phyloP scores from a whole-genome alignment of 2,888 invertebrate species.

The Fragum fragum region DNA sequence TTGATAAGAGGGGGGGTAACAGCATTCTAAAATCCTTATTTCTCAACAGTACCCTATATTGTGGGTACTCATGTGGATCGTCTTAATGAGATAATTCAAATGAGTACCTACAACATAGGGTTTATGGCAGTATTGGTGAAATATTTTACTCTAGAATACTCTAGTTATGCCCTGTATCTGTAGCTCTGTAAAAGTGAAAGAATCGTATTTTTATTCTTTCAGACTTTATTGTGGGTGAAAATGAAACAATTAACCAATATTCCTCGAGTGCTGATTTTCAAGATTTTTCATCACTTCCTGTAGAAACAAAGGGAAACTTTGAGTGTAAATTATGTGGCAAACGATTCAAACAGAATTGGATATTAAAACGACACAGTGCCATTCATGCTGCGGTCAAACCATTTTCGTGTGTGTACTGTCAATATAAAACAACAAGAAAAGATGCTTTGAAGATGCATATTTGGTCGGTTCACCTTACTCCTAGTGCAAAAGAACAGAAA shows the following conservation, averaged over 20 bases:
- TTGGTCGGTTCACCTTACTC: not conserved
- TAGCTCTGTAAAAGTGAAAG: too few relatives aligned
- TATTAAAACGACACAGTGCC: not conserved
- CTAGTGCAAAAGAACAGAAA: not conserved
- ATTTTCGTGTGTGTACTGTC: slow-evolving; percentile 15
- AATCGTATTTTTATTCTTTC: not conserved
- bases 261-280: not conserved
- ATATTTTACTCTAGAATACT: too few relatives aligned
- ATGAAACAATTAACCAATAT: not conserved
- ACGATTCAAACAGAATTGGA: not conserved
- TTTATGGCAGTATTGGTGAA: too few relatives aligned
- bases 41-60: too few relatives aligned
- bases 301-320: slow-evolving; percentile 3
- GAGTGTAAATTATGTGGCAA: not conserved
- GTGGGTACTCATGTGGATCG: too few relatives aligned
- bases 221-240: not conserved
- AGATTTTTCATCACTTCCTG: not conserved
- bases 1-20: too few relatives aligned
- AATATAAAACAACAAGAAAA: slow-evolving; percentile 25
- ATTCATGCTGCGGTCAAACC: slow-evolving; percentile 26
- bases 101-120: too few relatives aligned
- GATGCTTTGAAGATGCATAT: slow-evolving; percentile 29
- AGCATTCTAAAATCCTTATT: too few relatives aligned
- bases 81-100: too few relatives aligned
- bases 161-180: too few relatives aligned